Evolutionary conservation across 2,888 invertebrate species (phyloP), one percentile per base, ranked within the genome.

Genomic region (Leucophenga maculata): DNA sequence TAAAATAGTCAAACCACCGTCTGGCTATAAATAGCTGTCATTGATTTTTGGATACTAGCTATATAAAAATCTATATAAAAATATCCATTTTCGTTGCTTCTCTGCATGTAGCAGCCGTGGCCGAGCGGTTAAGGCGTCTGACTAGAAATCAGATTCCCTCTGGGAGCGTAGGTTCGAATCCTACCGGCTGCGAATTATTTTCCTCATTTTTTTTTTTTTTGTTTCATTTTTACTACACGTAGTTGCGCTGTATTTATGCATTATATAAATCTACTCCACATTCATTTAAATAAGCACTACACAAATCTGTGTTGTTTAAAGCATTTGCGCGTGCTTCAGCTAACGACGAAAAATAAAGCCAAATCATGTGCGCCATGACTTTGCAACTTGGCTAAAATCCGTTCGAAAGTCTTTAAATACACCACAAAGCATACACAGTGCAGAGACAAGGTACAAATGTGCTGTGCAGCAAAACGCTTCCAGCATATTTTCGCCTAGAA

Each of bases 131-230:
- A 64, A 64, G 62, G 62, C 62, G 62, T 64, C 62, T 64, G 62
- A 64, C 62, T 64, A 64, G 62, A 64, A 64, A 64, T 64, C 62
- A 85, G 85, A 85, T 85, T 86, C 86, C 85, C 86, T 86, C 84
- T 85, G 85, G 85, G 85, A 85, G 86, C 85, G 85, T 86, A 85
- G 86, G 85, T 86, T 86, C 85, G 85, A 85, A 85, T 86, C 86
- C 86, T 86, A 85, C 79, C 82, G 83, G 80, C 83, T 82, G 79
- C 78, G 79, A 67, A 39, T 44, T 59, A 9, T 16, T 32, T 59
- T 59, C 0, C 18, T 44, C 32, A 9, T 16, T 32, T 59, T 59
- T 3, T 39, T 18, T 39, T 60, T 39, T 60, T 0, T 6, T 14
- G 8, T 54, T 20, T 20, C 39, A n/a, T n/a, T n/a, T 39, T 4